These are phyloP conservation scores for Tenthredo distinguenda DNA, from an alignment of 2,888 invertebrate genomes.

Conservation along the genomic window DNA sequence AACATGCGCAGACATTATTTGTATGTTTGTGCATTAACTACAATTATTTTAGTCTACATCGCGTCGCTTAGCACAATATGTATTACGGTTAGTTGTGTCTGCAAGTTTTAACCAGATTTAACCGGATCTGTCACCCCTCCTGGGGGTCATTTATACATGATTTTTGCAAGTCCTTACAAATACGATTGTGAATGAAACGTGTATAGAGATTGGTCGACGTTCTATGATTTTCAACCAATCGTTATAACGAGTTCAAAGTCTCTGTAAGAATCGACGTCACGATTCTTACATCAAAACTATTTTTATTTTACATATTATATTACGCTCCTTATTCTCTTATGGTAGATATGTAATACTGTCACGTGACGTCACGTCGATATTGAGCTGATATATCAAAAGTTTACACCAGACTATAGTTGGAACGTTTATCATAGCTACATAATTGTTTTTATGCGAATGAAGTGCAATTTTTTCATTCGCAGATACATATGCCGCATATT, in stretches of 20 bases:
- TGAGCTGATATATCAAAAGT: background rate
- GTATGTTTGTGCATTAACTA: background rate
- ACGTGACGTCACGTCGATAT: background rate
- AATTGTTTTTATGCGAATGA: background rate
- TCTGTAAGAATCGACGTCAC: background rate
- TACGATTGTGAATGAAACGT: background rate
- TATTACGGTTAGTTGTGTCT: background rate
- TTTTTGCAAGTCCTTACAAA: background rate
- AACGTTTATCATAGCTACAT: background rate
- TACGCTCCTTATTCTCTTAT: background rate
- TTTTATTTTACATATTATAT: background rate
- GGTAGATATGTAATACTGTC: background rate
- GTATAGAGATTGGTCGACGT: constrained; percentile 18
- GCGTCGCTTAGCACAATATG: constrained; percentile 24
- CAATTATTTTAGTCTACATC: background rate
- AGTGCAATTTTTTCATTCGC: background rate
- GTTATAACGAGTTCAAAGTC: constrained; percentile 6
- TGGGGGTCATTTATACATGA: background rate
- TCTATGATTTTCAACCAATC: constrained; percentile 5
- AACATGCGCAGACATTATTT: background rate
- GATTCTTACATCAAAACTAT: background rate
- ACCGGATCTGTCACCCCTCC: constrained; percentile 30
- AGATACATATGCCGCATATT: background rate
- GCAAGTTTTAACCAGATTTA: constrained; percentile 15
- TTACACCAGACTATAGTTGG: background rate